These are phyloP conservation scores for Pionites leucogaster DNA, from an alignment of 2,113 vertebrate genomes.

Conservation along the genomic window DNA sequence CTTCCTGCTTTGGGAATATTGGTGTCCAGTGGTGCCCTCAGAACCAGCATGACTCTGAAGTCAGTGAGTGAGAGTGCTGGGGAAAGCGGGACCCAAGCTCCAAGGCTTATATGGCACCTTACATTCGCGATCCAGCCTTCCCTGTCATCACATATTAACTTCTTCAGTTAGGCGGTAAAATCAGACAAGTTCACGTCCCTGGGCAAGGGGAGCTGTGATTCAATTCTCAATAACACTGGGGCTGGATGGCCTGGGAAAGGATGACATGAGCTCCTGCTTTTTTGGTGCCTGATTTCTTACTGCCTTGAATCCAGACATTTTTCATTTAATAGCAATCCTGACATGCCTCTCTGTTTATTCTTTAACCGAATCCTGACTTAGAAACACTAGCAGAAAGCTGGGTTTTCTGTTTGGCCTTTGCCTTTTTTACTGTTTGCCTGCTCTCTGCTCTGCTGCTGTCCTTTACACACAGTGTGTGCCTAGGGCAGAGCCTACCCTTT, in stretches of 20 bases:
- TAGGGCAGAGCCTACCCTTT: neutral
- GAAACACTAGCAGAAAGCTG: neutral
- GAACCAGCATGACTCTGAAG: rapidly evolving
- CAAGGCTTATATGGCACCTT: neutral
- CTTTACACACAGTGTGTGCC: neutral
- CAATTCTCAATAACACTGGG: neutral
- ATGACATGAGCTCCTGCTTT: neutral
- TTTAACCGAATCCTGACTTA: neutral
- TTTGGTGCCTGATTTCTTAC: neutral
- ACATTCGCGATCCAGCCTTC: rapidly evolving
- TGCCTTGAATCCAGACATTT: neutral
- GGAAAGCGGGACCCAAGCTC: rapidly evolving
- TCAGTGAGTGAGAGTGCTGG: neutral
- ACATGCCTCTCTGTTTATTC: neutral
- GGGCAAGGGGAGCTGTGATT: neutral
- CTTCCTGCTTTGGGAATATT: neutral
- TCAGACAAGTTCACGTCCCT: neutral
- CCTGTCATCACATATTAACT: rapidly evolving
- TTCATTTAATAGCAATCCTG: neutral
- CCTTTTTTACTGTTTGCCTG: neutral
- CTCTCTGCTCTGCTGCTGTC: neutral
- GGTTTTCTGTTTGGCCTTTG: neutral
- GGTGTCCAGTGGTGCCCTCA: rapidly evolving
- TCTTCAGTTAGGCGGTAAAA: neutral
- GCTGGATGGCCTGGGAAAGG: neutral